These are phyloP conservation scores for Progne subis DNA, from an alignment of 2,113 vertebrate genomes.

Conservation along the genomic window DNA sequence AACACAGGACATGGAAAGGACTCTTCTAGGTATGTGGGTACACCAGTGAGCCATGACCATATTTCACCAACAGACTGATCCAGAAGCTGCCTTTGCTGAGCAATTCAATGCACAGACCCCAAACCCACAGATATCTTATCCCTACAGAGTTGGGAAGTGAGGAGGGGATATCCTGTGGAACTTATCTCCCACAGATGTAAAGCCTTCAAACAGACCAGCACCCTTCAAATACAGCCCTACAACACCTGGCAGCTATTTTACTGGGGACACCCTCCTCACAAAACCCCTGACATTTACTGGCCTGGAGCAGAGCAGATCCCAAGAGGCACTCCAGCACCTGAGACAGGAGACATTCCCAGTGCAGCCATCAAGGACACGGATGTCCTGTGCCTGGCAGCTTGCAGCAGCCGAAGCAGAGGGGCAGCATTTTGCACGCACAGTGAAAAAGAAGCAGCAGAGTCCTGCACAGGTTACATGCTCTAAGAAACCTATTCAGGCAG, in stretches of 20 bases:
- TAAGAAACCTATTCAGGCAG: accelerated
- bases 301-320: not conserved
- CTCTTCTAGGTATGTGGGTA: not conserved
- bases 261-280: not conserved
- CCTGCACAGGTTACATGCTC: not conserved
- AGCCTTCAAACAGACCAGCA: not conserved
- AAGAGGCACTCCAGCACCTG: not conserved
- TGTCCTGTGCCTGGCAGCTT: not conserved
- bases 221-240: not conserved
- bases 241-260: not conserved
- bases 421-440: not conserved
- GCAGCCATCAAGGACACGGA: not conserved
- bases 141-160: no score
- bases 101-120: not conserved
- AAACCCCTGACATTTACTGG: not conserved
- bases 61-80: not conserved
- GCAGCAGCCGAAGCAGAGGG: not conserved
- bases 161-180: not conserved
- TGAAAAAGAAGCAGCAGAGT: not conserved
- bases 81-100: not conserved
- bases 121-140: not conserved
- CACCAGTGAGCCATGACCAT: not conserved
- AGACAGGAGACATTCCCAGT: accelerated
- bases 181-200: not conserved
- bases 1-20: not conserved